Evolutionary conservation across 1,140 invertebrate species (phyloP).

Genomic region (Pseudachorutes palmiensis): DNA sequence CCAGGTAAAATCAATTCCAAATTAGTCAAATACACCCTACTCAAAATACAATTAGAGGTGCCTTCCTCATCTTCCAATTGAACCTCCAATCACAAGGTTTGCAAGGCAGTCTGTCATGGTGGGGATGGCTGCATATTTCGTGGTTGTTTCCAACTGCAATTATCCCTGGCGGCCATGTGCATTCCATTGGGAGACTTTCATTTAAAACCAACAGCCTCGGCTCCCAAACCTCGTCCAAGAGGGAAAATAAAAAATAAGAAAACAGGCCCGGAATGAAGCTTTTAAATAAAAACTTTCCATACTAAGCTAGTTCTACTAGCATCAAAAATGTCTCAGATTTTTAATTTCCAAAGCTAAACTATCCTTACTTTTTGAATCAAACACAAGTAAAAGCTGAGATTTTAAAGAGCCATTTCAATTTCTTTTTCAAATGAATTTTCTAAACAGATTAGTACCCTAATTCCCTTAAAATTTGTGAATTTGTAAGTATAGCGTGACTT

Average conservation of each 20-base stretch:
- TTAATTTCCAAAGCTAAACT: no score
- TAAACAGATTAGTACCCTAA: neutral
- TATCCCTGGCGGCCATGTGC: constrained; percentile 36
- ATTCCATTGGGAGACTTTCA: constrained; percentile 24
- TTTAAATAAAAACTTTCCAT: no score
- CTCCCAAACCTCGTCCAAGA: neutral
- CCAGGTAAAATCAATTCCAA: neutral
- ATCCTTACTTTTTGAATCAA: no score
- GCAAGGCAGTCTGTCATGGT: no score
- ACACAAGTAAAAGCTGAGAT: no score
- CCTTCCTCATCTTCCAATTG: neutral
- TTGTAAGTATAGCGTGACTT: neutral
- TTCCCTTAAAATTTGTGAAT: neutral
- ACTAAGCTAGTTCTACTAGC: no score
- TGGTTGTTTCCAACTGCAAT: no score
- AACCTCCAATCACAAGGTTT: no score
- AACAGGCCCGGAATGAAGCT: no score
- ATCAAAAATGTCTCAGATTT: no score
- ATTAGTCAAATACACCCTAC: neutral
- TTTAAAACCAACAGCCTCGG: neutral
- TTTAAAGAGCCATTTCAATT: no score
- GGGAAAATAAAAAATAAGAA: neutral
- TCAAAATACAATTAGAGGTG: neutral
- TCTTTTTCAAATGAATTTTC: neutral
- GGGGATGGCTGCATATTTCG: no score